Conservation (phyloP, 2,113 vertebrate species). For the Arvicanthis niloticus region DNA sequence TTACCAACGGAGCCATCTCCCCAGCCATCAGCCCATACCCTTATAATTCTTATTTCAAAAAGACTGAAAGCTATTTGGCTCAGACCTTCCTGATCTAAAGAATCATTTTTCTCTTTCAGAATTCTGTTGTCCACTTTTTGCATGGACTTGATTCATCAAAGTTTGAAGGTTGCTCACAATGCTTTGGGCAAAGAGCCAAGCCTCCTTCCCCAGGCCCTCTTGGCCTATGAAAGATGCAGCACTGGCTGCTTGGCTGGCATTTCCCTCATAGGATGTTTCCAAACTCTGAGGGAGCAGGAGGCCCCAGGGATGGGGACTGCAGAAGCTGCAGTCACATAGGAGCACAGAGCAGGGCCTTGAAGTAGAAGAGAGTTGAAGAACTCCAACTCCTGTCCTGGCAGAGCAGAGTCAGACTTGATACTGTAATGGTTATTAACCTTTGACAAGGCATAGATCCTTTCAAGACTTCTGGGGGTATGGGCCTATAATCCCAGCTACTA, state of each 20-base stretch:
- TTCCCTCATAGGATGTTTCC: background rate
- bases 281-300: background rate
- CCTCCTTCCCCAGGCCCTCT: constrained; percentile 27
- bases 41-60: constrained; percentile 44
- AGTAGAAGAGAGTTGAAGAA: background rate
- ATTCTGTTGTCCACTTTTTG: constrained; percentile 32
- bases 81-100: background rate
- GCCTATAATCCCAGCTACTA: background rate
- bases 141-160: background rate
- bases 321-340: constrained; percentile 35
- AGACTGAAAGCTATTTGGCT: background rate
- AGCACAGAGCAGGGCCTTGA: background rate
- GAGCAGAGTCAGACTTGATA: constrained; percentile 18
- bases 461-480: background rate
- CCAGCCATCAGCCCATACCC: constrained; percentile 43
- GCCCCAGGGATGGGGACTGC: background rate
- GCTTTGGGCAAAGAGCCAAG: constrained; percentile 50
- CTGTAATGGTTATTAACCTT: background rate
- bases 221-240: constrained; percentile 44
- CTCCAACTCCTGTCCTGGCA: constrained; percentile 42
- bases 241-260: background rate
- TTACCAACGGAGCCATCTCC: no score
- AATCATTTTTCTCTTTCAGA: constrained; percentile 25
- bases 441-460: constrained; percentile 33
- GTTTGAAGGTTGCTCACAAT: background rate